A percentile compares a stretch with the other conserved stretches of the same genome.
Evolutionary conservation across 2,113 vertebrate genomes (phyloP).

Genomic region (Mixornis gularis): DNA sequence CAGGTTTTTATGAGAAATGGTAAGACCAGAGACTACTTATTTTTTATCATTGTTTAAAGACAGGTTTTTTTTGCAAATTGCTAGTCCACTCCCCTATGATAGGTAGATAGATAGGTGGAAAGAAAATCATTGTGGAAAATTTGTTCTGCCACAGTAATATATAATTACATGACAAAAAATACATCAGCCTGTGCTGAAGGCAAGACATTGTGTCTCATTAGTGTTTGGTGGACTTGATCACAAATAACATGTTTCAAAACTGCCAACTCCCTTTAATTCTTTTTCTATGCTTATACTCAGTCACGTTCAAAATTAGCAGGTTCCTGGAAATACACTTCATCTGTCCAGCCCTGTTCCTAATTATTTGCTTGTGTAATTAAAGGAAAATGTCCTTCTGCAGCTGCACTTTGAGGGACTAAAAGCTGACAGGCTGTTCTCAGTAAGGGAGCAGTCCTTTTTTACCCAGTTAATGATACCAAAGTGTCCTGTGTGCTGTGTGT

Average conservation of each 20-base stretch:
- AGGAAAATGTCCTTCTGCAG: not conserved
- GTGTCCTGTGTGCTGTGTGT: not conserved
- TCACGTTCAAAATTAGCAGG: not conserved
- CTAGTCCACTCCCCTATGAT: not conserved
- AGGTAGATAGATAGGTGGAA: conserved; percentile 2
- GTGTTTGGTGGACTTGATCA: conserved; percentile 27
- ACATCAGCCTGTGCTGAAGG: conserved; percentile 1
- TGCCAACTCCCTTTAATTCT: not conserved
- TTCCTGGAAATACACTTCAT: not conserved
- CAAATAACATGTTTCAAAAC: conserved; percentile 35
- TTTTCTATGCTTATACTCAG: not conserved
- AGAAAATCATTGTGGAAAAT: conserved; percentile 12
- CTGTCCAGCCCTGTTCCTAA: not conserved
- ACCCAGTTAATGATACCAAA: not conserved
- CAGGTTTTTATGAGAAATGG: not conserved
- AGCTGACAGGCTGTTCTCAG: not conserved
- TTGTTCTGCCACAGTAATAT: not conserved
- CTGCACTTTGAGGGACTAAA: not conserved
- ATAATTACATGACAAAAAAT: conserved; percentile 39
- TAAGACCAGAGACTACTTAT: not conserved
- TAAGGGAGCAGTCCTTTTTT: not conserved
- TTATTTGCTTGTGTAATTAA: not conserved
- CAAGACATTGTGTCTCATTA: conserved; percentile 29
- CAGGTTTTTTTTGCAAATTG: not conserved
- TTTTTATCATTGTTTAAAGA: not conserved